Base-by-base conservation (phyloP, 2,113 vertebrate genomes). In the Motacilla alba region DNA sequence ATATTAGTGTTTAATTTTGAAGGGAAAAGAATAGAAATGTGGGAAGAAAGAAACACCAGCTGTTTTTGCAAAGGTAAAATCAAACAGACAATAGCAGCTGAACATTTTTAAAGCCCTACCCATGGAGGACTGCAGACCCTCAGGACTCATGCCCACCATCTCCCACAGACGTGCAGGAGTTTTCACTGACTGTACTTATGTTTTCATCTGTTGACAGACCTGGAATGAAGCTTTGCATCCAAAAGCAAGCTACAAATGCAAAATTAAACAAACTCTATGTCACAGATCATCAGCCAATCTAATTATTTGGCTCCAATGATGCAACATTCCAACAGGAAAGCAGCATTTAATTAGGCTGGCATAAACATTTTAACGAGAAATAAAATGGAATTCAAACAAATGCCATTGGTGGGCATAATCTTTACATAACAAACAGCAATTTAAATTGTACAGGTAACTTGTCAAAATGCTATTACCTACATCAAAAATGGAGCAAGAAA, bases 291-390 rank as follows among this genome's bases (percentile, higher is more conserved):
- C 82, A 92, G 30, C 44, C 58, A 47, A 20, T 86, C 76, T 83
- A 90, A 92, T 77, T 80, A 93, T 83, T 76, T 91, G 63, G 15
- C 73, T 93, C 31, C 56, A 27, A 52, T 3, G 2, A 84, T 59
- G 68, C 62, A 94, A 56, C 18, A 79, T 67, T 87, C 28, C 76
- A 87, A 24, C 27, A 93, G 60, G 19, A 76, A 96, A 95, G 56
- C 1, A 79, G 21, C n/a, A 87, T 85, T 94, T 95, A 74, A 90
- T 86, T 92, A 94, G n/a, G n/a, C 31, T 86, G 56, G 21, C 24
- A 24, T 59, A 50, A 93, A 56, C 60, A 89, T 59, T 62, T n/a
- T 67, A 92, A 83, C 26, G 20, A 95, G 69, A 90, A 96, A 81
- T 53, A 88, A 83, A 95, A 78, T 77, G 19, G 14, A 83, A 62